phyloP scores from a whole-genome alignment of 2,113 vertebrate species.

The Ia io region DNA sequence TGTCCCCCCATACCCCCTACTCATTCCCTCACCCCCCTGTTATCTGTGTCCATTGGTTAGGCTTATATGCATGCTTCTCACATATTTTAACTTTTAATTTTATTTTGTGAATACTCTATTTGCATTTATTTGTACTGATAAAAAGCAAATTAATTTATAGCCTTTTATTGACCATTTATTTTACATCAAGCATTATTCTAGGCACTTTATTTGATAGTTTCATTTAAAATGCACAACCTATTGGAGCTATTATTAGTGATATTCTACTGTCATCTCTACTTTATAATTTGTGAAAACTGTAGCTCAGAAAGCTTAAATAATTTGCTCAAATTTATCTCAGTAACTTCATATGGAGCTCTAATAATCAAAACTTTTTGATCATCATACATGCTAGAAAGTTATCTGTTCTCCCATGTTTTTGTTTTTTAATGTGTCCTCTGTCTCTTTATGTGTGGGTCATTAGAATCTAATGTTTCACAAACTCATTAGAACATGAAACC shows the following conservation, averaged over 20 bases:
- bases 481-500: not conserved
- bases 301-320: not conserved
- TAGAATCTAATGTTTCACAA: constrained; percentile 21
- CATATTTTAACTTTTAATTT: not conserved
- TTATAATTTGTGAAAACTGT: not conserved
- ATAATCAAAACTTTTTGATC: not conserved
- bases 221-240: not conserved
- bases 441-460: not conserved
- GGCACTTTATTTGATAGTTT: not conserved
- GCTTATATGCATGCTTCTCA: too few relatives aligned
- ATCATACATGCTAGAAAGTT: not conserved
- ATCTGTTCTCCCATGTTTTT: not conserved
- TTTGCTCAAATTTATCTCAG: not conserved
- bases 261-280: not conserved
- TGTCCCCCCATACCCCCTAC: too few relatives aligned
- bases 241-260: not conserved
- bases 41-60: too few relatives aligned
- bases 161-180: not conserved
- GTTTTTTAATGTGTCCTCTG: not conserved
- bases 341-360: not conserved
- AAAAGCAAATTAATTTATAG: not conserved
- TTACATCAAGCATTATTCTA: not conserved
- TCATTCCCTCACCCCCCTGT: too few relatives aligned
- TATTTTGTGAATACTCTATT: not conserved
- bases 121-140: not conserved